A percentile compares a stretch with the other conserved stretches of the same genome.
Conservation (phyloP, 1,140 invertebrate species). For the Paraescarpia echinospica region DNA sequence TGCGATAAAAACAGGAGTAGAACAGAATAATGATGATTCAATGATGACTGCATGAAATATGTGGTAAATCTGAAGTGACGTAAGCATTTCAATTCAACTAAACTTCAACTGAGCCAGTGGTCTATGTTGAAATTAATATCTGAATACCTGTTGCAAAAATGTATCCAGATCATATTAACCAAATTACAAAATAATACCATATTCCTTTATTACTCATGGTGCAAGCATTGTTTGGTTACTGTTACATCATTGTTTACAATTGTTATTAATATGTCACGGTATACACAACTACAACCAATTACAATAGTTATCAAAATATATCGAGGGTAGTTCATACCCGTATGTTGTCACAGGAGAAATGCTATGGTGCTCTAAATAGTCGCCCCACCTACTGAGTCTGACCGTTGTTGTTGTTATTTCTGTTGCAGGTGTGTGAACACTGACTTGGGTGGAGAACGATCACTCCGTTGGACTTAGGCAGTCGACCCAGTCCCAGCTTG, state of each 20-base stretch:
- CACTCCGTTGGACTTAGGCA: background rate
- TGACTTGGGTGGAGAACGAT: background rate
- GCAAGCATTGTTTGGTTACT: too few species aligned
- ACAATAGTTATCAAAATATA: background rate
- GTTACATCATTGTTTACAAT: too few species aligned
- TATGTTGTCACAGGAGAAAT: background rate
- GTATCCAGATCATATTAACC: background rate
- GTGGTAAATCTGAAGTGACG: background rate
- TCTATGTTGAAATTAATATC: background rate
- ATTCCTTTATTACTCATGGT: background rate
- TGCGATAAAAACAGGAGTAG: too few species aligned
- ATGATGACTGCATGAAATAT: background rate
- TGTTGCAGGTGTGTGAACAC: background rate
- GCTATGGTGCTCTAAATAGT: background rate
- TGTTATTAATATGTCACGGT: too few species aligned
- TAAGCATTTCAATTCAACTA: background rate
- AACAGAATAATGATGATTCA: too few species aligned
- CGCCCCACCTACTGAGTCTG: background rate
- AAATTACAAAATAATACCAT: background rate
- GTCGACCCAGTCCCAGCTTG: background rate
- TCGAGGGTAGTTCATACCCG: background rate
- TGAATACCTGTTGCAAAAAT: background rate
- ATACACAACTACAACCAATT: background rate
- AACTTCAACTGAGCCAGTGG: background rate
- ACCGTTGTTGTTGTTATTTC: background rate